Percentiles rank a stretch among this genome's conserved stretches.
Evolutionary conservation across 2,888 invertebrate species (phyloP).

Genomic region (Germaria angustata): DNA sequence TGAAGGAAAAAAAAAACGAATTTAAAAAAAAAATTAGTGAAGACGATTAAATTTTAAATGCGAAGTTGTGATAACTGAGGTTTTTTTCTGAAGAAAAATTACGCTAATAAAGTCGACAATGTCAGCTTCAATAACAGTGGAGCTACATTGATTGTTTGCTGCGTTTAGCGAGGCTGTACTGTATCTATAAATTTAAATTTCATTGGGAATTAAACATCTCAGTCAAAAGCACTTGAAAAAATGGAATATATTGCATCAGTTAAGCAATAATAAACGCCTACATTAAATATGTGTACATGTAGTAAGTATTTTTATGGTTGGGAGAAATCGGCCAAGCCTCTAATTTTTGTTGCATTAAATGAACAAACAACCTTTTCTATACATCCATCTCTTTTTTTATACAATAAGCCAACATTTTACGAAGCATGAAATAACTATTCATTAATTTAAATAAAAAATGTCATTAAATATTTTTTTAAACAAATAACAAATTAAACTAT

Average conservation of each 20-base stretch:
- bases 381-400: background rate
- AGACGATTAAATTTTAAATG: too few relatives aligned
- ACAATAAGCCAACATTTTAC: background rate
- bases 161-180: too few relatives aligned
- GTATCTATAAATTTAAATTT: background rate
- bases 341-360: background rate
- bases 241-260: background rate
- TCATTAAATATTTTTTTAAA: slow-evolving; percentile 18
- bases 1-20: too few relatives aligned
- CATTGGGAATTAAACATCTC: background rate
- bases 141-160: too few relatives aligned
- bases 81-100: too few relatives aligned
- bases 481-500: slow-evolving; percentile 3
- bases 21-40: too few relatives aligned
- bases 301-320: background rate
- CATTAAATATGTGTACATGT: too few relatives aligned
- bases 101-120: too few relatives aligned
- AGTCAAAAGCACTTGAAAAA: background rate
- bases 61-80: too few relatives aligned
- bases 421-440: slow-evolving; percentile 14
- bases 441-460: background rate
- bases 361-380: background rate
- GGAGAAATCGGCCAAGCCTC: background rate
- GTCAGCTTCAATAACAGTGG: too few relatives aligned
- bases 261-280: background rate